A percentile compares a stretch with the other conserved stretches of the same genome.
These are phyloP conservation scores for Ichneumoninae sp. DNA, from an alignment of 2,888 invertebrate species.

Conservation along the genomic window DNA sequence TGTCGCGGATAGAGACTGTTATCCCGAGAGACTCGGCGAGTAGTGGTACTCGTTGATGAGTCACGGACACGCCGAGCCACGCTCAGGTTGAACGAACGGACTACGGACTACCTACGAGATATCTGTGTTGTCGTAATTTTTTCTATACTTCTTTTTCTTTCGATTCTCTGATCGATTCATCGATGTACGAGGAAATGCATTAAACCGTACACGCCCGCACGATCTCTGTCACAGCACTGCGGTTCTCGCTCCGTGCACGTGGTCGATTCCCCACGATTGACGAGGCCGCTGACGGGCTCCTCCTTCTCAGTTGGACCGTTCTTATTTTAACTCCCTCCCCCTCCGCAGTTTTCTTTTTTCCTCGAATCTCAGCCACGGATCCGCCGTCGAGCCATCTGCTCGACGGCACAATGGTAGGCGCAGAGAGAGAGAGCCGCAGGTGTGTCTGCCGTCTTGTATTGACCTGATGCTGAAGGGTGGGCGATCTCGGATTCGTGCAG, in stretches of 20 bases:
- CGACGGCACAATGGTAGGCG: conserved; percentile 44
- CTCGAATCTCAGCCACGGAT: conserved; percentile 35
- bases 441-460: conserved; percentile 52
- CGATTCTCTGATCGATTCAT: too few species aligned
- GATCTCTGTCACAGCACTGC: background rate
- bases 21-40: background rate
- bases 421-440: conserved; percentile 44
- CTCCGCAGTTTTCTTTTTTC: conserved; percentile 32
- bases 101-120: conserved; percentile 13
- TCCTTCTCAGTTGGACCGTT: conserved; percentile 41
- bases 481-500: conserved; percentile 37
- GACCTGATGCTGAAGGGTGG: conserved; percentile 58
- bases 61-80: conserved; percentile 41
- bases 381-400: conserved; percentile 58
- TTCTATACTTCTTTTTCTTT: conserved; percentile 11
- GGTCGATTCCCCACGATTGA: conserved; percentile 22
- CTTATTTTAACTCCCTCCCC: conserved; percentile 47
- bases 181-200: background rate
- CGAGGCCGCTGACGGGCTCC: conserved; percentile 1
- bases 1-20: background rate
- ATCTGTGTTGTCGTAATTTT: background rate
- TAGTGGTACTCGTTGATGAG: conserved; percentile 31
- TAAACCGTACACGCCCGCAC: background rate
- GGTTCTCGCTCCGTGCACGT: conserved; percentile 22
- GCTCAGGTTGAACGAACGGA: conserved; percentile 56